These are phyloP conservation scores for Phoxinus phoxinus DNA, from an alignment of 2,113 vertebrate species.

Conservation along the genomic window DNA sequence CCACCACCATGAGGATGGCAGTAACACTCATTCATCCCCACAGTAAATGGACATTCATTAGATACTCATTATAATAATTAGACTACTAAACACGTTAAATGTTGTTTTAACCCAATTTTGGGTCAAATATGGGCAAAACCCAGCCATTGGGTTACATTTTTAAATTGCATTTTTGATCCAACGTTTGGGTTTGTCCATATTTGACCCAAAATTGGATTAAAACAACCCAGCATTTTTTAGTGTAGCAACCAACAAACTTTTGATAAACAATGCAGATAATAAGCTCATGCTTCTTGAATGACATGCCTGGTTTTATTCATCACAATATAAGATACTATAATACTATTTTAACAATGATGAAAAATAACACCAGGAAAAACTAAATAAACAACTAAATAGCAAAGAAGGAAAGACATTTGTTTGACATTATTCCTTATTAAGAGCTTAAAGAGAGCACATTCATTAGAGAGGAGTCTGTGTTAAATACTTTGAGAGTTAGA, in stretches of 20 bases:
- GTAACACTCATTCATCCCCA: background rate
- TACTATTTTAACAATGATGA: slow-evolving; percentile 43
- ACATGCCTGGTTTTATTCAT: background rate
- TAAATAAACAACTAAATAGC: slow-evolving; percentile 41
- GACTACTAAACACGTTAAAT: background rate
- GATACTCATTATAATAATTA: background rate
- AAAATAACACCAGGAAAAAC: slow-evolving; percentile 48
- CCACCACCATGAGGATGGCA: background rate
- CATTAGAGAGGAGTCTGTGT: slow-evolving; percentile 40
- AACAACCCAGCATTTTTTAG: too few species aligned
- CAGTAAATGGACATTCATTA: background rate
- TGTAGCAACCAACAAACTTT: background rate
- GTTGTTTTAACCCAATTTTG: too few species aligned
- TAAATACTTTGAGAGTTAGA: slow-evolving; percentile 58
- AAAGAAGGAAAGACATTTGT: slow-evolving; percentile 44
- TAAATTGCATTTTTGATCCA: too few species aligned
- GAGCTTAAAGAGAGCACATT: slow-evolving; percentile 38
- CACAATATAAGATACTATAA: background rate
- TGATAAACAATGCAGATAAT: background rate
- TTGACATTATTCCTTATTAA: background rate
- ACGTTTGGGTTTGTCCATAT: too few species aligned
- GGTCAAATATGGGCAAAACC: too few species aligned
- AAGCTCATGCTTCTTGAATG: background rate
- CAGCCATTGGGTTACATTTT: too few species aligned
- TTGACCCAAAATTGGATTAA: too few species aligned